Conservation (phyloP, 2,888 invertebrate species). For the Limnephilus marmoratus region DNA sequence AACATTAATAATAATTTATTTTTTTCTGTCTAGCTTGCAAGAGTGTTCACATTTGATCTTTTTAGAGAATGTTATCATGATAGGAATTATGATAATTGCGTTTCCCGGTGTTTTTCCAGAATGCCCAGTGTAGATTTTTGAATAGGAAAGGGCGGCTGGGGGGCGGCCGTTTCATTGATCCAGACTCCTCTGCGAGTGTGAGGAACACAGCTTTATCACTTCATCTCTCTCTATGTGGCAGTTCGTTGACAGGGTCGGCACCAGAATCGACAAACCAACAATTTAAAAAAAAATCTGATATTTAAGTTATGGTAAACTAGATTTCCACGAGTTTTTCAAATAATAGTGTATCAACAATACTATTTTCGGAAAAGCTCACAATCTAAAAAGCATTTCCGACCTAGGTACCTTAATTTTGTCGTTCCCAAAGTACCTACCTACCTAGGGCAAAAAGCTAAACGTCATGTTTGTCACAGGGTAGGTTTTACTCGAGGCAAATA, state of each 20-base stretch:
- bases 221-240: conserved; percentile 50
- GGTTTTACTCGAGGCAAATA: not conserved
- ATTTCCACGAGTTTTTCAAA: not conserved
- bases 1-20: not conserved
- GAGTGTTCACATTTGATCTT: not conserved
- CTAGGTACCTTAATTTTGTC: not conserved
- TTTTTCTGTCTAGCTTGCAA: not conserved
- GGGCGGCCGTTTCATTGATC: conserved; percentile 66
- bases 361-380: not conserved
- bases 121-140: conserved; percentile 53
- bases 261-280: not conserved
- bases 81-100: not conserved
- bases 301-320: not conserved
- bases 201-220: conserved; percentile 5
- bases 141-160: conserved; percentile 55
- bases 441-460: not conserved
- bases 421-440: too few species aligned
- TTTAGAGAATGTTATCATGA: not conserved
- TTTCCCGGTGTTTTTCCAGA: conserved; percentile 51
- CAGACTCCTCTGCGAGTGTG: conserved; percentile 46
- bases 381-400: not conserved
- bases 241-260: conserved; percentile 21
- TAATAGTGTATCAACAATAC: not conserved
- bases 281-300: not conserved
- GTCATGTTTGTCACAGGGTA: not conserved